Conservation (phyloP, 1,140 invertebrate genomes). For the Zophobas morio region DNA sequence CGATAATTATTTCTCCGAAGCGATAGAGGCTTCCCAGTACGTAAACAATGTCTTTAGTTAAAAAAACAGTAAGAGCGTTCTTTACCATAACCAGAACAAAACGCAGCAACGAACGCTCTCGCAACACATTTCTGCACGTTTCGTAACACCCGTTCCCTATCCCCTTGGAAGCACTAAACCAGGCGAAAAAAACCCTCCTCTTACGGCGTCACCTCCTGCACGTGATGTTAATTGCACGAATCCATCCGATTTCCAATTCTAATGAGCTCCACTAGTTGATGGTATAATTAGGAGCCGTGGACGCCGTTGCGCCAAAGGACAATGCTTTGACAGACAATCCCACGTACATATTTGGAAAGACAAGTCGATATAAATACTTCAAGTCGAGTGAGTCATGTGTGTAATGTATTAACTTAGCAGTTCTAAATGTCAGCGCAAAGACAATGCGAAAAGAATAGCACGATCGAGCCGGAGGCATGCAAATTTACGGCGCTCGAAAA, state of each 20-base stretch:
- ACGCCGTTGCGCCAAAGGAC: constrained; percentile 43
- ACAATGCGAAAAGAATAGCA: constrained; percentile 53
- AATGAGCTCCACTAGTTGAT: constrained; percentile 51
- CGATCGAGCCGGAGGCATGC: constrained; percentile 46
- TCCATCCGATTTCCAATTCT: constrained; percentile 51
- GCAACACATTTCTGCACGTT: too few relatives aligned
- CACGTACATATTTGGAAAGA: constrained; percentile 57
- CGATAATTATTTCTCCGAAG: too few relatives aligned
- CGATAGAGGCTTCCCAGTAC: too few relatives aligned
- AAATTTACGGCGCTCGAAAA: constrained; percentile 48
- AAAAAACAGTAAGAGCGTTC: too few relatives aligned
- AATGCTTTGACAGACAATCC: constrained; percentile 54
- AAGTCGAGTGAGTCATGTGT: constrained; percentile 50
- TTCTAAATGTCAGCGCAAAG: constrained; percentile 50
- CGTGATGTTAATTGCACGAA: constrained; percentile 47
- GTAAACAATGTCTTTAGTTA: too few relatives aligned
- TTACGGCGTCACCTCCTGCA: neutral
- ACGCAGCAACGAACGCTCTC: too few relatives aligned
- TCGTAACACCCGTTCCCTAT: too few relatives aligned
- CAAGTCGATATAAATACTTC: constrained; percentile 48
- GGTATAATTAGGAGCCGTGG: constrained; percentile 54
- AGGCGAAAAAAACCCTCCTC: too few relatives aligned
- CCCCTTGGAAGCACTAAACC: too few relatives aligned
- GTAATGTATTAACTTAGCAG: constrained; percentile 53
- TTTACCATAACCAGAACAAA: too few relatives aligned